Percentiles rank a stretch among this genome's conserved stretches.
phyloP scores from a whole-genome alignment of 2,888 invertebrate genomes.

The Agonopterix subpropinquella region DNA sequence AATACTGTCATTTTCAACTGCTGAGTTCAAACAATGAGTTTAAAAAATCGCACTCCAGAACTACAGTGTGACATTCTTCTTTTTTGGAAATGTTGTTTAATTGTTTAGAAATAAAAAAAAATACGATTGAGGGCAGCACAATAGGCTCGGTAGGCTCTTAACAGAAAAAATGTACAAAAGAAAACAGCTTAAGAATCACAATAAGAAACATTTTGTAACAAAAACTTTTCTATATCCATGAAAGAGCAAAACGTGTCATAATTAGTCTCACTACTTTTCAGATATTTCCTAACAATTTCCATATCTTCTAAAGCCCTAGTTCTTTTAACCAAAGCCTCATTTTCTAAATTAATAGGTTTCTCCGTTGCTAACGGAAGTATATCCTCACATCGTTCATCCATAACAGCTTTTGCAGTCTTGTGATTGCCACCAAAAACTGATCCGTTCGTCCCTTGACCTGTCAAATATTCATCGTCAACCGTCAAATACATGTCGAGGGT shows the following conservation, averaged over 20 bases:
- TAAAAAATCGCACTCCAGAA: too few species aligned
- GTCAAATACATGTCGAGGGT: constrained; percentile 34
- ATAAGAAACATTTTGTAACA: constrained; percentile 3
- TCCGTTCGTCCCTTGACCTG: constrained; percentile 35
- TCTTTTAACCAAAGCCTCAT: constrained; percentile 23
- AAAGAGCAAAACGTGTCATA: constrained; percentile 26
- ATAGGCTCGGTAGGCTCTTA: too few species aligned
- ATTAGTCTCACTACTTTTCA: constrained; percentile 21
- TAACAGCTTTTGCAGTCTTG: background rate
- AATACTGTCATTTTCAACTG: too few species aligned
- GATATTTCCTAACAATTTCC: constrained; percentile 29
- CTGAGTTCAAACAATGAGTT: too few species aligned
- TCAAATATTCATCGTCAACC: constrained; percentile 38
- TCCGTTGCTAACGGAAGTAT: constrained; percentile 28
- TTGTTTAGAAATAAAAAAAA: too few species aligned
- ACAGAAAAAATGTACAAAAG: too few species aligned
- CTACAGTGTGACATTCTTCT: too few species aligned
- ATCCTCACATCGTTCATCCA: background rate
- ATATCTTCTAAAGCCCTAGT: constrained; percentile 28
- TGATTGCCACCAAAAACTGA: constrained; percentile 43
- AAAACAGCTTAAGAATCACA: too few species aligned
- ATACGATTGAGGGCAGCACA: too few species aligned
- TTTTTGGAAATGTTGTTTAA: too few species aligned
- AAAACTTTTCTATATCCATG: constrained; percentile 32
- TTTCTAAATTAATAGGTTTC: constrained; percentile 22